Conservation (phyloP, 2,113 vertebrate genomes). For the Engraulis encrasicolus region DNA sequence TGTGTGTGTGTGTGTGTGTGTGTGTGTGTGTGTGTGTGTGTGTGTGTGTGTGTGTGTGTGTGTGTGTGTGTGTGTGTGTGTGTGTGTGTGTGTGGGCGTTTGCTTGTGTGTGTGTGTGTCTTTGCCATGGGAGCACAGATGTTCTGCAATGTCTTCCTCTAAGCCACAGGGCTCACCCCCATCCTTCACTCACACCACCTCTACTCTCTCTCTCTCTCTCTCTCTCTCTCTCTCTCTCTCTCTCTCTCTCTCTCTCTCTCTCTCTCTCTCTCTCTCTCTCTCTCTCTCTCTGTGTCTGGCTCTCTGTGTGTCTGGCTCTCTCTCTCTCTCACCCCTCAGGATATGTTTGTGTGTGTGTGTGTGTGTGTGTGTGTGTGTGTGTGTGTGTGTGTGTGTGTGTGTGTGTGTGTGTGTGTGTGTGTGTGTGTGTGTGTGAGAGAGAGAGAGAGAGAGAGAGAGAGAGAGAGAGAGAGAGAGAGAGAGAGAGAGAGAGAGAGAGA, state of each 20-base stretch:
- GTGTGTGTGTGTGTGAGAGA: background rate
- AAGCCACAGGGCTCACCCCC: background rate
- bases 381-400: background rate
- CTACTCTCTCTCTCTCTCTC: background rate
- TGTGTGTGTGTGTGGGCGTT: no score
- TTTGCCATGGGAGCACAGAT: background rate
- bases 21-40: no score
- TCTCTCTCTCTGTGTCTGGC: background rate
- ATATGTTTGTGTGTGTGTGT: no score
- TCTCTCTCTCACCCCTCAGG: no score
- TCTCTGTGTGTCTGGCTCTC: background rate
- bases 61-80: no score
- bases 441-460: background rate
- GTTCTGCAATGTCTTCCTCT: background rate
- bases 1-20: no score
- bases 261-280: no score
- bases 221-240: background rate
- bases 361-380: background rate
- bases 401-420: background rate
- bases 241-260: no score
- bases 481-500: no score
- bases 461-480: background rate
- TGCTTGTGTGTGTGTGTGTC: background rate
- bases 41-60: no score
- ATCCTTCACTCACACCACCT: constrained; percentile 8